These are phyloP conservation scores for Cecidostiba fungosa DNA, from an alignment of 2,888 invertebrate species.

Conservation along the genomic window DNA sequence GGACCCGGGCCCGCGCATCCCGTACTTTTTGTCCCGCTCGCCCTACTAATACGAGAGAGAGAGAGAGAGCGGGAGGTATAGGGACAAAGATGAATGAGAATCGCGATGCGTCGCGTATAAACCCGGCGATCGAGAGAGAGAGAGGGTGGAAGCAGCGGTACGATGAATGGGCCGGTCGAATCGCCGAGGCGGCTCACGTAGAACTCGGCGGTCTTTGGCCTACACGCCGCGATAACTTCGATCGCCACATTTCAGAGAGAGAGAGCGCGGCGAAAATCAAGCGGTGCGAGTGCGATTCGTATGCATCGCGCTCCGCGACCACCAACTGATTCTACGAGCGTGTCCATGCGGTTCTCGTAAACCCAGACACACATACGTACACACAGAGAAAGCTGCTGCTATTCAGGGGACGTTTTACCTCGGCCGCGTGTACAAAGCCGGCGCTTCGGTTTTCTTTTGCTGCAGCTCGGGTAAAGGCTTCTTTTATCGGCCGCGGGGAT, in stretches of 20 bases:
- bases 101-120: constrained; percentile 44
- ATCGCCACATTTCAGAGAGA: constrained; percentile 53
- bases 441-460: constrained; percentile 18
- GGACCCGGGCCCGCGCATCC: not conserved
- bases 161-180: constrained; percentile 51
- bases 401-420: constrained; percentile 27
- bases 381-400: not conserved
- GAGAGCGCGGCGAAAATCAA: constrained; percentile 47
- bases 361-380: not conserved
- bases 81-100: constrained; percentile 54
- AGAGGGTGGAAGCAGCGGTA: not conserved
- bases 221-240: constrained; percentile 58
- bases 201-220: constrained; percentile 37
- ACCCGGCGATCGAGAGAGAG: not conserved
- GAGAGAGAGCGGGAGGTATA: constrained; percentile 19
- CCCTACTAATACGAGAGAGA: not conserved
- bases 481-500: constrained; percentile 57
- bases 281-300: constrained; percentile 21
- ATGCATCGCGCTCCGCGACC: constrained; percentile 25
- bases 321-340: constrained; percentile 42
- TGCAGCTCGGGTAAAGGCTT: not conserved
- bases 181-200: constrained; percentile 60
- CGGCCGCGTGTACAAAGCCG: constrained; percentile 26
- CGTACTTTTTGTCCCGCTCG: not conserved
- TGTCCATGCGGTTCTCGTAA: constrained; percentile 48